Base-by-base conservation (phyloP, 2,113 vertebrate genomes). In the Clarias macrocephalus region DNA sequence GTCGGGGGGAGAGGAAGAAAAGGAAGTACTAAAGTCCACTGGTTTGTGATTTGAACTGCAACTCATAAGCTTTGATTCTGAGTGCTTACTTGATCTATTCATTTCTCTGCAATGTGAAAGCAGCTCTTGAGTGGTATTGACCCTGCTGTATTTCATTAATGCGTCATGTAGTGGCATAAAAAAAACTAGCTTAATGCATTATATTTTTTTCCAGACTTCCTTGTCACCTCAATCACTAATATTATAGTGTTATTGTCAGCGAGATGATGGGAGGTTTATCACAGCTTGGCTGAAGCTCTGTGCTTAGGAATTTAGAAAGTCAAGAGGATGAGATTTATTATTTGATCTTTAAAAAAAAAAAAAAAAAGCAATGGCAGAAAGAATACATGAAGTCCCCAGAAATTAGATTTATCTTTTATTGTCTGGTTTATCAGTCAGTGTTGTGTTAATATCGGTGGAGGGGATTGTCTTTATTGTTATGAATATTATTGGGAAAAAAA, bases 101-200 rank as follows among this genome's bases (percentile, higher is more conserved):
- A 87, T 79, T 86, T 65, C 8, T 60, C 66, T 57, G 52, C 85
- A 89, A 83, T 80, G 85, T 88, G 80, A 66, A 87, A 82, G 59
- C 73, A 72, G 85, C 85, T 76, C 70, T 88, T 88, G 82, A 59
- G 79, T 80, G n/a, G 82, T 80, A 76, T 83, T 28, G 79, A 42
- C 63, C 25, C 42, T 30, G 84, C 19, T 82, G 72, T 85, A 87
- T 89, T 89, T 89, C 70, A 91, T 88, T 91, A 91, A 85, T 52
- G n/a, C 63, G 77, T 79, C 82, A 86, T 81, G 80, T 87, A 73
- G 73, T 56, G 12, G 63, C 84, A 73, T 84, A 86, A 66, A 82
- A 42, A 63, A 87, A 21, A 48, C 21, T 52, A 75, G 21, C 11
- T 48, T 5, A 0, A 15, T 52, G 21, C 85, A 21, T 86, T 79